phyloP scores from a whole-genome alignment of 2,113 vertebrate species.

The Tupaia chinensis region DNA sequence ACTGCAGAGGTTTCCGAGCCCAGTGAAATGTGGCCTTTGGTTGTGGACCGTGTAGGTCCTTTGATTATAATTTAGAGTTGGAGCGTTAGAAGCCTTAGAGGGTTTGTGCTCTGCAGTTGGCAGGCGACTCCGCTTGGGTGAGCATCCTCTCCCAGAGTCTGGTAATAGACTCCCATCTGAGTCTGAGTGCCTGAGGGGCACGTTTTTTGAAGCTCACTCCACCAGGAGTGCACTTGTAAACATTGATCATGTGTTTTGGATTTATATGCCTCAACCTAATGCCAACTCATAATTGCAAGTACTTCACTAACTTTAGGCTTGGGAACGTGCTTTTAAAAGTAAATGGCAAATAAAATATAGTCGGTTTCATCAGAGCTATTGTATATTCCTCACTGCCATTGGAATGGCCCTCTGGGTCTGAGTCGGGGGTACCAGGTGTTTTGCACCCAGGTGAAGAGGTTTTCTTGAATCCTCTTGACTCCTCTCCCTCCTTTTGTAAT shows the following conservation, averaged over 20 bases:
- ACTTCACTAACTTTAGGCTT: not conserved
- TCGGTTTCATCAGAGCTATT: not conserved
- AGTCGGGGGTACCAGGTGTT: not conserved
- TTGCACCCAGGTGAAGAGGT: not conserved
- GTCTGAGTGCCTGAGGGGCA: no score
- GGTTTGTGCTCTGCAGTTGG: not conserved
- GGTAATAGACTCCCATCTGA: no score
- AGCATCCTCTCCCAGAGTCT: not conserved
- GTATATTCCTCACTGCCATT: not conserved
- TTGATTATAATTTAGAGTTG: slow-evolving; percentile 43
- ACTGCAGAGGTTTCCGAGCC: not conserved
- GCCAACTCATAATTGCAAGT: not conserved
- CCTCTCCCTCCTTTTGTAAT: no score
- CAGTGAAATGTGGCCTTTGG: not conserved
- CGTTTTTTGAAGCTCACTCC: no score
- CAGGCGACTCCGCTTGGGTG: not conserved
- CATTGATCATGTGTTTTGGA: no score
- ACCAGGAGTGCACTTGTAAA: no score
- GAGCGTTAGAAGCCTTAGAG: not conserved
- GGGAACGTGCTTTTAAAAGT: slow-evolving; percentile 45
- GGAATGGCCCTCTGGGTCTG: not conserved
- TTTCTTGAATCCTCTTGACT: not conserved
- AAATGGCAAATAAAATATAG: not conserved
- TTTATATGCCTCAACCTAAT: not conserved
- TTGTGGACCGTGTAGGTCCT: not conserved